Base-by-base conservation (phyloP, 2,113 vertebrate species). In the Emydura subglobosa region DNA sequence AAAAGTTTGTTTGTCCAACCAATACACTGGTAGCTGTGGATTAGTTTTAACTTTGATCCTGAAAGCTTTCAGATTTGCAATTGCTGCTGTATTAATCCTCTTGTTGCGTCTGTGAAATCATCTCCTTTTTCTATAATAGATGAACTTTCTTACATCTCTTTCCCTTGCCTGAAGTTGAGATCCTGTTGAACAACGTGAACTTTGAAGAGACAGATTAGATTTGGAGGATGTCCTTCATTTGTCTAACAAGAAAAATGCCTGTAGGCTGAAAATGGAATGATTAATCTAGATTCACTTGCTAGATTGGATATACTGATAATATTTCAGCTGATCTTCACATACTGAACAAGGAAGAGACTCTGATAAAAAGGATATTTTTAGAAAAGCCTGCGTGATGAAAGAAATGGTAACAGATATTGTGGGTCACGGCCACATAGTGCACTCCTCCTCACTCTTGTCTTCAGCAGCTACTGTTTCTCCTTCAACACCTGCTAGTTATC, bases 21-120 rank as follows among this genome's bases (percentile, higher is more conserved):
- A 53, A 88, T 83, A 85, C 42, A 81, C 49, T 92, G 86, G 91
- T 91, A 96, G 57, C 86, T 91, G 50, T 79, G 44, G 13, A 78
- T 49, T 83, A 85, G 89, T 94, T 95, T 94, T 85, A 84, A 88
- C 97, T 97, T 98, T 96, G 91, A 90, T 80, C 59, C 87, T 91
- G 34, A 59, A 92, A 88, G 78, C 95, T 95, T 74, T 68, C 61
- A 89, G 72, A 92, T 87, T 68, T 86, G 44, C 68, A 61, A 53
- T 87, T 97, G 94, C 91, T 51, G 55, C 94, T 93, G 82, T 87
- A 91, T 93, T 88, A 95, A 95, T 79, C 86, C 31, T 92, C 42
- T 82, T 87, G 91, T 82, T 87, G 22, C 68, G n/a, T 83, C 95
- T 83, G 6, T 91, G n/a, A 24, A 96, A 47, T 76, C 83, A 78